A percentile compares a stretch with the other conserved stretches of the same genome.
Evolutionary conservation across 1,140 invertebrate genomes (phyloP).

Genomic region (Pantala flavescens): DNA sequence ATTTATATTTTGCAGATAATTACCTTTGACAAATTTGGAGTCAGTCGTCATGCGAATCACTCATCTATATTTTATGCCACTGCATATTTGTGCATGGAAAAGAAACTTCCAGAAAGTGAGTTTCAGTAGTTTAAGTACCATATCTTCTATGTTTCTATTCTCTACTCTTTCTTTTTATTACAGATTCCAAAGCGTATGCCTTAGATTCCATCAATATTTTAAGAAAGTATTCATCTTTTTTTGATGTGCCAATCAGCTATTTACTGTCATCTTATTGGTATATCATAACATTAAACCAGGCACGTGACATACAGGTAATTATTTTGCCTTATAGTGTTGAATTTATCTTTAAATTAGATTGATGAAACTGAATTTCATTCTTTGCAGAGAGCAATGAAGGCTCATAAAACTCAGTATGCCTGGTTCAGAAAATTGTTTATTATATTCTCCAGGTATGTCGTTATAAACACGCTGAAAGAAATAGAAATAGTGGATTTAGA

Average conservation of each 20-base stretch:
- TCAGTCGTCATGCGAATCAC: slow-evolving; percentile 85
- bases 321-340: slow-evolving; percentile 25
- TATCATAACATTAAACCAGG: slow-evolving; percentile 38
- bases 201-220: slow-evolving; percentile 74
- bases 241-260: slow-evolving; percentile 72
- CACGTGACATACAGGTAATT: slow-evolving; percentile 29
- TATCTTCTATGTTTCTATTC: too few relatives aligned
- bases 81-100: slow-evolving; percentile 60
- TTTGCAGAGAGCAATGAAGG: slow-evolving; percentile 57
- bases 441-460: slow-evolving; percentile 79
- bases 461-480: slow-evolving; percentile 65
- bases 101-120: slow-evolving; percentile 57
- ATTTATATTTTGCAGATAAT: slow-evolving; percentile 42
- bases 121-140: slow-evolving; percentile 20
- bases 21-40: slow-evolving; percentile 84
- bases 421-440: slow-evolving; percentile 90
- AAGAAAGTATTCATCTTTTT: slow-evolving; percentile 73
- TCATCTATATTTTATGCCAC: slow-evolving; percentile 68
- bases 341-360: slow-evolving; percentile 28
- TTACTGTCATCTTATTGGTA: slow-evolving; percentile 63
- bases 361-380: slow-evolving; percentile 21
- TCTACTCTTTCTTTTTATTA: slow-evolving; percentile 30
- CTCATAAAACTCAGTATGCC: slow-evolving; percentile 77
- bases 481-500: neutral
- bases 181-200: slow-evolving; percentile 68